Base-by-base conservation (phyloP, 2,113 vertebrate genomes). In the Toxotes chatareus region DNA sequence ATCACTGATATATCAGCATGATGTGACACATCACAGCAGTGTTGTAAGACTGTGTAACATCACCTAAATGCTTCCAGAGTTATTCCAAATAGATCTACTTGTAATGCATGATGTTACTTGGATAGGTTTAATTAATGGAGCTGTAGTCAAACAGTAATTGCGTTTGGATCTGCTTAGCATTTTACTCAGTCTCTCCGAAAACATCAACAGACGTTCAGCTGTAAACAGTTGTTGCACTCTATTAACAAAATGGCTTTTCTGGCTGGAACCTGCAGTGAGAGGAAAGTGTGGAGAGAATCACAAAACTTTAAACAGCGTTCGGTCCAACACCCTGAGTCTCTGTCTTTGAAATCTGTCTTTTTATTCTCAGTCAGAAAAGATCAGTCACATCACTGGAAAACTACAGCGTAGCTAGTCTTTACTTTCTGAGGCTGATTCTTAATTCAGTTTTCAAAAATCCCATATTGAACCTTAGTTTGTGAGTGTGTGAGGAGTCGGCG, bases 61-160 rank as follows among this genome's bases (percentile, higher is more conserved):
- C 40, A 5, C 27, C 31, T 68, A 13, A 72, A 44, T 34, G 46
- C 23, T 9, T 44, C 44, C 47, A 32, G 44, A 65, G 23, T 34
- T 49, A 14, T 57, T 67, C 63, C 47, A 76, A 75, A 75, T 1
- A 44, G 69, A 73, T 17, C 34, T 34, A 13, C 60, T 85, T 85
- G 79, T 83, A 2, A 75, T 80, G 68, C 76, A 73, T 2, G 36
- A 7, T n/a, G 55, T 38, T 44, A 9, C 72, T 78, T 40, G 3
- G 68, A 42, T 21, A 31, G 31, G 49, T 77, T 83, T 85, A 82
- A 87, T 85, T 85, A 85, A 85, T 49, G 61, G 57, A 69, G 73
- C 56, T 19, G 59, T 1, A 67, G 70, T 82, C 55, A 19, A 55
- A 56, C 76, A 61, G 65, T 83, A 81, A 85, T 87, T 87, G 44